These are phyloP conservation scores for Catonia carolina DNA, from an alignment of 2,888 invertebrate genomes.

Conservation along the genomic window DNA sequence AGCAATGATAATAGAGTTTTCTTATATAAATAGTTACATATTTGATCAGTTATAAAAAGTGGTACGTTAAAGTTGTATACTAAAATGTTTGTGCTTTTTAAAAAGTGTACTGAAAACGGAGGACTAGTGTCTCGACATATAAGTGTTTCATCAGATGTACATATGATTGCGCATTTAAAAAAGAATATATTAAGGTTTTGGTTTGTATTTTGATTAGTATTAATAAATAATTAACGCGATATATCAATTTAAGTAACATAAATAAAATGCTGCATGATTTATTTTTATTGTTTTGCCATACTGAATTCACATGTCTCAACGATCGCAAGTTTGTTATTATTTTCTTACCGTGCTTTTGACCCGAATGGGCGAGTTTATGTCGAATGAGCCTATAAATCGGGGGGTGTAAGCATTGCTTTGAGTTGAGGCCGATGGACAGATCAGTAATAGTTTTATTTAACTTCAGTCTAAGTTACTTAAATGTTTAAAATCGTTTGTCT, in stretches of 20 bases:
- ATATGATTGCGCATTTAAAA: slow-evolving; percentile 23
- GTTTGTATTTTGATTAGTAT: slow-evolving; percentile 22
- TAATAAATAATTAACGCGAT: slow-evolving; percentile 20
- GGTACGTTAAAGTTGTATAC: slow-evolving; percentile 12
- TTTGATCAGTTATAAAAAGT: slow-evolving; percentile 9
- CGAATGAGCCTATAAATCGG: slow-evolving; percentile 38
- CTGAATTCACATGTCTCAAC: slow-evolving; percentile 29
- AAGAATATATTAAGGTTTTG: slow-evolving; percentile 20
- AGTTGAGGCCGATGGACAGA: slow-evolving; percentile 36
- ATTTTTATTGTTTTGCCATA: slow-evolving; percentile 18
- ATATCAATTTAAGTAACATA: slow-evolving; percentile 3
- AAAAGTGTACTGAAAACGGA: slow-evolving; percentile 19
- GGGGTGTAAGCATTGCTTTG: slow-evolving; percentile 41
- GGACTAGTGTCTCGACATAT: slow-evolving; percentile 21
- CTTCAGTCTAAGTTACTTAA: slow-evolving; percentile 14
- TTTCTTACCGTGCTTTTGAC: slow-evolving; percentile 61
- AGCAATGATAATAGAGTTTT: slow-evolving; percentile 16
- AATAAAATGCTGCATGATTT: slow-evolving; percentile 9
- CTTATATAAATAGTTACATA: slow-evolving; percentile 7
- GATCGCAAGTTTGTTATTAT: slow-evolving; percentile 55
- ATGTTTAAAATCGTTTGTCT: background rate
- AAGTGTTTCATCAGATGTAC: slow-evolving; percentile 25
- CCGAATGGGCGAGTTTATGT: slow-evolving; percentile 50
- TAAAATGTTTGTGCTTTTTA: slow-evolving; percentile 15
- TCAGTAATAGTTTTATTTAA: slow-evolving; percentile 24